Base-by-base conservation (phyloP, 2,888 invertebrate genomes). In the Drosophila histrio region DNA sequence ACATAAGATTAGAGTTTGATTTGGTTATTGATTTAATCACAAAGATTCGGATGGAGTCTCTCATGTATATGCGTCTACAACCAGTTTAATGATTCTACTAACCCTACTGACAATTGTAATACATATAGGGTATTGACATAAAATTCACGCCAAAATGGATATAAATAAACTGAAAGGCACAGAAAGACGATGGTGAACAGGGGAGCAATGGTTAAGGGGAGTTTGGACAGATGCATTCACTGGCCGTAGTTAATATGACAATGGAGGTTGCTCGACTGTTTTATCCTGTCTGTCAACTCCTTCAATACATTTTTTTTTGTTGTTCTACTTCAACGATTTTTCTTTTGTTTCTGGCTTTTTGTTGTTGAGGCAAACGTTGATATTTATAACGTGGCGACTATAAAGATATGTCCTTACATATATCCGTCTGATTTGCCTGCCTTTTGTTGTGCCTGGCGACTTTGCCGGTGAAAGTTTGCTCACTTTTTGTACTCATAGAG, bases 161-260 rank as follows among this genome's bases (percentile, higher is more conserved):
- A 82, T 82, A 83, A 83, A 86, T 86, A 83, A 74, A 80, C 83
- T 83, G 77, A 69, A 68, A 78, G 63, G 66, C 64, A 83, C 67
- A 67, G 72, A 81, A 66, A 65, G 61, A 19, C 24, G 41, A 19
- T 7, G 28, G 39, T 36, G 8, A n/a, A 11, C 17, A 13, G 13
- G 19, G 36, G 30, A 13, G 22, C 21, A 24, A 30, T 30, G 22
- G 49, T n/a, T 17, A 19, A 28, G 3, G 19, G 6, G 32, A 22
- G n/a, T 39, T 50, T 47, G 46, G 56, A 52, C 36, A 49, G 73
- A 24, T 38, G 61, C 72, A 61, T 57, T 61, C 68, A 46, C 38
- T 56, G 50, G 28, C 34, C 39, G 62, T 64, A 65, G 64, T 69
- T 72, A 69, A 70, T 62, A 57, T 65, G 67, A 81, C 77, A 81